Evolutionary conservation across 2,888 invertebrate genomes (phyloP), one percentile per base, ranked within the genome.

Genomic region (Steromphala cineraria): DNA sequence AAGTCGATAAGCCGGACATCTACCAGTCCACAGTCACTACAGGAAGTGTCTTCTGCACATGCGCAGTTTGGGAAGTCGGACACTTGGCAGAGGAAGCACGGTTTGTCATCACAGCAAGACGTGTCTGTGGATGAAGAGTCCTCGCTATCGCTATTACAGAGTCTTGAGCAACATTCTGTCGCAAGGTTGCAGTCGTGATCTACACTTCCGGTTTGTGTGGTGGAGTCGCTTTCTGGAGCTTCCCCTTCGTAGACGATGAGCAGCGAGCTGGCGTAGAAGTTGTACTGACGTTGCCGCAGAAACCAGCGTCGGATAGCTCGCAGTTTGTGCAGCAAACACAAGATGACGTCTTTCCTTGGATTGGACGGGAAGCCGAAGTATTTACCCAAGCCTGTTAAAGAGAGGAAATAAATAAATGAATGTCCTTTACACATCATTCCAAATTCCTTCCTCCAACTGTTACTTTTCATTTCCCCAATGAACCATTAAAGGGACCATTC

Each of bases 1-100:
- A 99, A 99, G 93, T 99, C 99, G 85, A 99, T 98, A 95, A 98
- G 96, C 89, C 96, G 96, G 0, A 98, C 96, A 53, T 90, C 87
- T 24, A 86, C 88, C 19, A 84, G 46, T 13, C 81, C 24, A 52
- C 78, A 78, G 79, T 82, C 79, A 5, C 17, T 28, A n/a, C 55
- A 31, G 40, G 28, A 36, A 24, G 40, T 0, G 19, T 19, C 10
- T 19, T 31, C 21, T 62, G 53, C 67, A 71, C 74, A 24, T 31
- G 78, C 36, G 36, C 71, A 71, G 15, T 36, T 19, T 4, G 62
- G 74, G n/a, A 53, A 79, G 10, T n/a, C 19, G 4, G 19, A 36
- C 36, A 36, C 36, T 24, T 21, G 21, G 24, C 21, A 56, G 5
- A 21, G 21, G 71, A 36, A 31, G 10, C 28, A 40, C 24, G 31